Evolutionary conservation across 1,140 invertebrate species (phyloP), one percentile per base, ranked within the genome.

Genomic region (Pachypeltis micranthus): DNA sequence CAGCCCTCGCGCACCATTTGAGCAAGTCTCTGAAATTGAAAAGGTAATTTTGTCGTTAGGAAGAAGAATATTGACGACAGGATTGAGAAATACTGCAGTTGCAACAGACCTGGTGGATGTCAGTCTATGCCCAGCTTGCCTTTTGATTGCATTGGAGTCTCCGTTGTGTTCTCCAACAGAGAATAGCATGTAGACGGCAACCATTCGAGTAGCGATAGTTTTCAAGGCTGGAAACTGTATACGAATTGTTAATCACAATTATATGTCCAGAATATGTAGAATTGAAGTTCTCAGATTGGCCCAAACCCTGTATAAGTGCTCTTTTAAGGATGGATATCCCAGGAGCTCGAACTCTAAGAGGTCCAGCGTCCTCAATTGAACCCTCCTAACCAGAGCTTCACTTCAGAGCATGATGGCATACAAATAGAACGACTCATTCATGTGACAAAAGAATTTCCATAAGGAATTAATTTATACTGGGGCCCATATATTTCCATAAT

Each of bases 1-100:
- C 77, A 7, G 90, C 83, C 70, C 94, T 80, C 14, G 82, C 77
- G 72, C 93, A 96, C 85, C 93, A 93, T 75, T 96, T 96, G 63
- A 97, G 84, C 12, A 98, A 78, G 81, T 98, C 95, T 68, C 93
- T 83, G 44, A 26, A 65, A 65, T 29, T 10, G 16, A 10, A 7
- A 39, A 39, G 16, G 31, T 10, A 39, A 7, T 10, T 39, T 39
- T 39, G 31, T 44, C 2, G 21, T 21, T 39, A 39, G 7, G 7
- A 39, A 10, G 7, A 39, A 39, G 16, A 39, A 7, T 7, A 39
- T 7, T 7, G 7, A 39, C 31, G 16, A 7, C 31, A 39, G 16
- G 31, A 16, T 39, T 10, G 31, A 10, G 16, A 10, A 16, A 10
- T 39, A 39, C 16, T 10, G 16, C 7, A 39, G 16, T 39, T 16